Evolutionary conservation across 2,888 invertebrate species (phyloP), one percentile per base, ranked within the genome.

Genomic region (Thelaira solivaga): DNA sequence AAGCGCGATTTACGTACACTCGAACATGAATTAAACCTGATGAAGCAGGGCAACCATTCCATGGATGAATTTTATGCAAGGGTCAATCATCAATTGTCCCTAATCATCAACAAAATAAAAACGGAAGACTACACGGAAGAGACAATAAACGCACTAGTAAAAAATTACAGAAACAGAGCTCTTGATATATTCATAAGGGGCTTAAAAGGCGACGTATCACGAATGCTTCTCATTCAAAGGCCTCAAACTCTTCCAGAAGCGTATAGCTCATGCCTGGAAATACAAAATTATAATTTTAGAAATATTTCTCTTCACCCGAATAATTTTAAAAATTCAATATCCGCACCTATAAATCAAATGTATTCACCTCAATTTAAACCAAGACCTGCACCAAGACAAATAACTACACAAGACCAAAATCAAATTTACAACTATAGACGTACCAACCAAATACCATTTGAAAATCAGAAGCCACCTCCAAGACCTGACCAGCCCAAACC

Each of bases 91-190:
- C 77, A 80, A 62, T 41, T 80, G 24, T 80, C 67, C 2, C 59
- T 82, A 8, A 76, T 81, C 18, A 76, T 81, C 5, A 81, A 81
- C 26, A 81, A 82, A 41, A 29, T 82, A 4, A 80, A 82, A 67
- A 76, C 78, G 0, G 80, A 81, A 47, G 64, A 72, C 29, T 65
- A 81, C 61, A 76, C 81, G 0, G 45, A 41, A 7, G 81, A 82
- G 59, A 80, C 78, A 3, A 59, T 76, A 1, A 34, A 41, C 13
- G 80, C 53, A 0, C 45, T 82, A 8, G 78, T 80, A 18, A 77
- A 71, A 36, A 77, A 49, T 7, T 82, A 82, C 24, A 55, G 81
- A 18, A 82, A 80, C 65, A 75, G 80, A 59, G 80, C 80, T 11
- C 43, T 80, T 3, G 80, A 82, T 8, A 78, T 80, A 18, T 81